Percentiles rank a stretch among this genome's conserved stretches.
Evolutionary conservation across 2,113 vertebrate species (phyloP).

Genomic region (Ia io): DNA sequence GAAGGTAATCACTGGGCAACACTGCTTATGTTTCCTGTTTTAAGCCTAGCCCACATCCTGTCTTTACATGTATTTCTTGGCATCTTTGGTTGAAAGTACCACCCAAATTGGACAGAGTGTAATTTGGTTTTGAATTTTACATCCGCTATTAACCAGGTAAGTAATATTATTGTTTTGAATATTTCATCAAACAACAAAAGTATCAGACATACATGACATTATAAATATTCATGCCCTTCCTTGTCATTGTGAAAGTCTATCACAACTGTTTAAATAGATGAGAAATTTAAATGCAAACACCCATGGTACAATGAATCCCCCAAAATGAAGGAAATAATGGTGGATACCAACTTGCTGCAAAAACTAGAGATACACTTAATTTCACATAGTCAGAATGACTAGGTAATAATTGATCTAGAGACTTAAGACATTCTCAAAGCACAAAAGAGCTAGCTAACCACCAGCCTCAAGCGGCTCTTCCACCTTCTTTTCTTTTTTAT

Average conservation of each 20-base stretch:
- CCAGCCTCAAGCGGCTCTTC: neutral
- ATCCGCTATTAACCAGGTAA: neutral
- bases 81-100: neutral
- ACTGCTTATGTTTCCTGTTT: neutral
- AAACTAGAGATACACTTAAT: neutral
- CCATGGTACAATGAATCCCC: neutral
- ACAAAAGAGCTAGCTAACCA: neutral
- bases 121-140: neutral
- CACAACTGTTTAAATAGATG: neutral
- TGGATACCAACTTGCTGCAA: neutral
- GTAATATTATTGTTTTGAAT: neutral
- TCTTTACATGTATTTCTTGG: neutral
- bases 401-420: neutral
- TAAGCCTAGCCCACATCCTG: neutral
- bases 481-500: neutral
- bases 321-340: neutral
- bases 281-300: neutral
- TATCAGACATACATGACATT: neutral
- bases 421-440: neutral
- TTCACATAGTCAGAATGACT: neutral
- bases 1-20: neutral
- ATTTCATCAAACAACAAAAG: constrained; percentile 9
- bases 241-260: neutral
- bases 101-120: neutral
- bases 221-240: neutral